Base-by-base conservation (phyloP, 2,888 invertebrate species). In the Agrotis exclamationis region DNA sequence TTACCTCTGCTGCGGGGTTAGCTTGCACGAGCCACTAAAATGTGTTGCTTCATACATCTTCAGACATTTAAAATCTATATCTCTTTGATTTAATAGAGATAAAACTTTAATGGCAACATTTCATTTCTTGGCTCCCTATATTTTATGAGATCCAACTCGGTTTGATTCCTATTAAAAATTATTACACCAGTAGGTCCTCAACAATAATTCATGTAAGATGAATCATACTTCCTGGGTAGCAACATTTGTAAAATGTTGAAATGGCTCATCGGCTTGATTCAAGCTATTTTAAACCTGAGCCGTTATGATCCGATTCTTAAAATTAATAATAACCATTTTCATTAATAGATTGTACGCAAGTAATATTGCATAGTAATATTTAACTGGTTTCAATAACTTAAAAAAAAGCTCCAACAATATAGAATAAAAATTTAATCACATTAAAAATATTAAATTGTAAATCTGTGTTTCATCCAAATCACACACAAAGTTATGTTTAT, bases 151-250 rank as follows among this genome's bases (percentile, higher is more conserved):
- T 44, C 39, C 16, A 65, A 63, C 33, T 56, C 47, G 51, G 54
- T 53, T 65, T 33, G 53, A 60, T 70, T 80, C 68, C 65, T 48
- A 83, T 79, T 70, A 66, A 74, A 71, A 79, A 69, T 63, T 44
- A 78, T 83, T 83, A 79, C 76, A 79, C 75, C 82, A 83, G 71
- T 44, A 28, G 53, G 28, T 70, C 75, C 75, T 58, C 70, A 39
- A 39, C 39, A 39, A 39, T 39, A 84, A 84, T 86, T 81, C 74
- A 65, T 59, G 22, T 48, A 24, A 33, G 51, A 80, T 88, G 87
- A 88, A 70, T 88, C 86, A 86, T 48, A 3, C n/a, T 63, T 63
- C 62, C 69, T 44, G 47, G 64, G 68, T 58, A 71, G 59, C 44
- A 59, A 59, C 45, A 28, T 60, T 59, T 48, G 44, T 71, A 48